phyloP scores from a whole-genome alignment of 1,140 invertebrate species.

The Stenopsyche tienmushanensis region DNA sequence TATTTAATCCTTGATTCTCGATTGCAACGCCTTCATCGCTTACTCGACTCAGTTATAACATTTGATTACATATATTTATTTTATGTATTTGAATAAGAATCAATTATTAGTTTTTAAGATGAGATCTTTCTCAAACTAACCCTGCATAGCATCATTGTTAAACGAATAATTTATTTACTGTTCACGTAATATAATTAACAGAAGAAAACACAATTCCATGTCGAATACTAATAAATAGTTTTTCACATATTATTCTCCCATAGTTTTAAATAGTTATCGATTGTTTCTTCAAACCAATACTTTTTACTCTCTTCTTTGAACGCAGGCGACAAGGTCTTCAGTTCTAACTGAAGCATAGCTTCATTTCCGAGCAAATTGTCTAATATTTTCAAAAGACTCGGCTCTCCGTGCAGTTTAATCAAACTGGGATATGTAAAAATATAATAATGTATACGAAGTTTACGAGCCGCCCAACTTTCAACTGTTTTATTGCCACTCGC shows the following conservation, averaged over 20 bases:
- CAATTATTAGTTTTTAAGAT: background rate
- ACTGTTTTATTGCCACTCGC: conserved; percentile 80
- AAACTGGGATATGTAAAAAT: conserved; percentile 78
- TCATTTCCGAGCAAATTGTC: conserved; percentile 77
- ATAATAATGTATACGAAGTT: conserved; percentile 74
- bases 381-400: conserved; percentile 65
- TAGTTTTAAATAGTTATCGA: conserved; percentile 84
- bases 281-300: conserved; percentile 80
- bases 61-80: no score
- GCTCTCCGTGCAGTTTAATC: conserved; percentile 77
- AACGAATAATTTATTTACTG: background rate
- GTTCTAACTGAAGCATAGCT: conserved; percentile 75
- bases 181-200: background rate
- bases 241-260: conserved; percentile 84
- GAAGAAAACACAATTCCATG: background rate
- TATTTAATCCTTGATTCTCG: no score
- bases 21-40: no score
- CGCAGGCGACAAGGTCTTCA: conserved; percentile 72
- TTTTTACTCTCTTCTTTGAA: conserved; percentile 71
- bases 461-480: conserved; percentile 71
- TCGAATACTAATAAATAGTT: background rate
- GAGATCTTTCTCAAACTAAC: background rate
- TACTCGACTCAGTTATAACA: no score
- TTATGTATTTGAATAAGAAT: background rate
- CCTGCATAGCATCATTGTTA: background rate